phyloP scores from a whole-genome alignment of 2,797 vertebrate species.

The Ctenosaura bakeri region DNA sequence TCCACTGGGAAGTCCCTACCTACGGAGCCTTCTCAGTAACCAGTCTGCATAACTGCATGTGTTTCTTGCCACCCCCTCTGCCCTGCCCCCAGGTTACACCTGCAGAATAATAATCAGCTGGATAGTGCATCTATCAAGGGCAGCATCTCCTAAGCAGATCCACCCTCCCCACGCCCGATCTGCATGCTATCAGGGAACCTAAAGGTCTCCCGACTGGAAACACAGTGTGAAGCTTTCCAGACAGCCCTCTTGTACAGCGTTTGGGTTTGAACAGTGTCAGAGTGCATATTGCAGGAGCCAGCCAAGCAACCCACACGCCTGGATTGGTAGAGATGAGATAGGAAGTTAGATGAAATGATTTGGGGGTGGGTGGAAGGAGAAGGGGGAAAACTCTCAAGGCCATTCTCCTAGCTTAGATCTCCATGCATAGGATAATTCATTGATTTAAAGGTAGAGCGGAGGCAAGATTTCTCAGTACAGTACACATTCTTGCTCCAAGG shows the following conservation, averaged over 20 bases:
- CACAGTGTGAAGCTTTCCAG: neutral
- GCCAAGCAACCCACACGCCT: neutral
- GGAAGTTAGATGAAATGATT: neutral
- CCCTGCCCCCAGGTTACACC: neutral
- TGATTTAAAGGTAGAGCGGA: neutral
- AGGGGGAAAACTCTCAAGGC: neutral
- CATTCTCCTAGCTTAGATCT: neutral
- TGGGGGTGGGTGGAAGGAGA: neutral
- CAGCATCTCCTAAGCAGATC: conserved; percentile 14
- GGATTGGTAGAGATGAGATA: neutral
- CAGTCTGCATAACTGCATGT: neutral
- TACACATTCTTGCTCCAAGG: neutral
- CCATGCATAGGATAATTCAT: neutral
- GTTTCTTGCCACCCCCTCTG: neutral
- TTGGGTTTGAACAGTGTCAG: neutral
- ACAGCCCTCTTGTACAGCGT: neutral
- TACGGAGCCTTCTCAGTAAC: neutral
- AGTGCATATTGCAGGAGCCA: neutral
- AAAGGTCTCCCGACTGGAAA: conserved; percentile 22
- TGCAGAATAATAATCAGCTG: conserved; percentile 27
- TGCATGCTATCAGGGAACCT: conserved; percentile 26
- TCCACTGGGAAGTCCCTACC: neutral
- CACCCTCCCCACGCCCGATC: neutral
- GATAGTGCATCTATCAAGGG: conserved; percentile 22
- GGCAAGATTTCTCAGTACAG: neutral